Evolutionary conservation across 53 echinoderm and acorn worm species (phyloP).

Genomic region (Patiria pectinifera): DNA sequence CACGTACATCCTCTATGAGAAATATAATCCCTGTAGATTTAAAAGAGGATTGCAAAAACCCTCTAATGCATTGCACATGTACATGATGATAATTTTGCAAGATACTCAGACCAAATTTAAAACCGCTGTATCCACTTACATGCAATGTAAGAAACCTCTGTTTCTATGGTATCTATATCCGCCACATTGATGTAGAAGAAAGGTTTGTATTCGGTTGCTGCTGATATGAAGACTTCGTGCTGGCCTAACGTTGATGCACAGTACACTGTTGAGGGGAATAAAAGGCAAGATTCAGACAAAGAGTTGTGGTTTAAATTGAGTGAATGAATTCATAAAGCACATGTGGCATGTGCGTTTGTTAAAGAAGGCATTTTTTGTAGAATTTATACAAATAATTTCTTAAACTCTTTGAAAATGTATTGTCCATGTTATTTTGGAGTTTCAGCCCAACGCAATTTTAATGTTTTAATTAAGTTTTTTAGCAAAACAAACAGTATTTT

Average conservation of each 20-base stretch:
- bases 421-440: too few relatives aligned
- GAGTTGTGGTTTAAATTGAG: neutral
- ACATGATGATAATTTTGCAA: too few relatives aligned
- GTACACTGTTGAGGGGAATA: slow-evolving; percentile 72
- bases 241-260: slow-evolving; percentile 91
- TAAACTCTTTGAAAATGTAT: too few relatives aligned
- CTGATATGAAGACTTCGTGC: slow-evolving; percentile 79
- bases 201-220: slow-evolving; percentile 81
- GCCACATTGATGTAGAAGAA: slow-evolving; percentile 96
- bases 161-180: slow-evolving; percentile 85
- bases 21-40: neutral
- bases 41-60: neutral
- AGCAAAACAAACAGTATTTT: too few relatives aligned
- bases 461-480: too few relatives aligned
- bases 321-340: neutral
- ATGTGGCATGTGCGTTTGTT: too few relatives aligned
- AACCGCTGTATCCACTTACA: slow-evolving; percentile 70
- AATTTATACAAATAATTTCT: too few relatives aligned
- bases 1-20: too few relatives aligned
- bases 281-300: neutral
- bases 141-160: slow-evolving; percentile 90
- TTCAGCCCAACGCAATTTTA: too few relatives aligned
- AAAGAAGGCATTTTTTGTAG: too few relatives aligned
- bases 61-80: neutral
- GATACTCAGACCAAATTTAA: neutral